These are phyloP conservation scores for Cataglyphis albicans DNA, from an alignment of 2,888 invertebrate genomes.

Conservation along the genomic window DNA sequence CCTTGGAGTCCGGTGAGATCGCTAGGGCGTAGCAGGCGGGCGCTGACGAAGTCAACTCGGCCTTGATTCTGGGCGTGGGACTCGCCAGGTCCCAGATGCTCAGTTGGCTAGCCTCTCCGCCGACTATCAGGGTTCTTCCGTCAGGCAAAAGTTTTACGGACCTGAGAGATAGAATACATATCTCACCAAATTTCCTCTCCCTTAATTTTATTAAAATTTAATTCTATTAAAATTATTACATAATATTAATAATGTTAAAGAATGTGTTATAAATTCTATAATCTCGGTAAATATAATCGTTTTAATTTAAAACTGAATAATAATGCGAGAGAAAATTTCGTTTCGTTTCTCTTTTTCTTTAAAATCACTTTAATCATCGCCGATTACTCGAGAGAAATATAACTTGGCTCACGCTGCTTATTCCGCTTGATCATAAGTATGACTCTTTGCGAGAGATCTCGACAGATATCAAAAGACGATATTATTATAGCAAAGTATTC, in stretches of 20 bases:
- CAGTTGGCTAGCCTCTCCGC: constrained; percentile 97
- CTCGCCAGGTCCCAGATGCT: constrained; percentile 98
- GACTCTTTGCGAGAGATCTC: neutral
- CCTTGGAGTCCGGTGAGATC: constrained; percentile 98
- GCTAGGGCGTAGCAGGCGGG: constrained; percentile 99
- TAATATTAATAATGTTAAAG: neutral
- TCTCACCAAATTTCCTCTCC: neutral
- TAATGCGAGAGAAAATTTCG: too few species aligned
- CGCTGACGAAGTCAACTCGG: constrained; percentile 95
- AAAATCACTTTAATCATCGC: neutral
- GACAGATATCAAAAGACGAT: neutral
- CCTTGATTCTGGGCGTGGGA: constrained; percentile 96
- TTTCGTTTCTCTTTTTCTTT: neutral
- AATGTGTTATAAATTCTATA: neutral
- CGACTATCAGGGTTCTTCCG: constrained; percentile 97
- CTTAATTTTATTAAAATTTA: neutral
- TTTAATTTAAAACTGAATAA: neutral
- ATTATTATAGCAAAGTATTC: constrained; percentile 87
- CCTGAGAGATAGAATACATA: constrained; percentile 83
- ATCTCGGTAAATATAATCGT: neutral
- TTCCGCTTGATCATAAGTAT: neutral
- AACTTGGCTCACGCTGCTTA: neutral
- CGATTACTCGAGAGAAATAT: neutral
- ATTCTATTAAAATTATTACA: neutral
- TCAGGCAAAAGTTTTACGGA: constrained; percentile 98